Evolutionary conservation across 2,797 vertebrate genomes (phyloP).

Genomic region (Cryptoprocta ferox): DNA sequence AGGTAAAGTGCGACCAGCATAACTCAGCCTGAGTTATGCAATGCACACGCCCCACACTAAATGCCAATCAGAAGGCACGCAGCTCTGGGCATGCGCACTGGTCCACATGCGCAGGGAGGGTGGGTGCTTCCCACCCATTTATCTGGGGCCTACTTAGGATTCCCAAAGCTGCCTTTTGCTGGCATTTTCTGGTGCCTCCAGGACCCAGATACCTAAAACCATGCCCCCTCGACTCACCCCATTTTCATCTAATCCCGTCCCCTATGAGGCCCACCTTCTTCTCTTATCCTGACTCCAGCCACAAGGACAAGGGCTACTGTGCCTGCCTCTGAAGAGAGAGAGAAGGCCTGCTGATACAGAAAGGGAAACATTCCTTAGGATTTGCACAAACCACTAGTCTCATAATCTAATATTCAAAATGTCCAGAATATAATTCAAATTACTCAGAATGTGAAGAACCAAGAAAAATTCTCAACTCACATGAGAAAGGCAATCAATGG

Average conservation of each 20-base stretch:
- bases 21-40: not conserved
- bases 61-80: not conserved
- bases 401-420: not conserved
- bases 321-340: not conserved
- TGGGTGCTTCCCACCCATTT: not conserved
- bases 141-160: not conserved
- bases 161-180: not conserved
- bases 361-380: not conserved
- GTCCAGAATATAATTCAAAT: not conserved
- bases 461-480: not conserved
- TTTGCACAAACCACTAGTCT: not conserved
- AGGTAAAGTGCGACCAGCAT: not conserved
- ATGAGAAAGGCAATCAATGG: not conserved
- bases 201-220: not conserved
- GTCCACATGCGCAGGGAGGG: not conserved
- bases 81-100: not conserved
- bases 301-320: not conserved
- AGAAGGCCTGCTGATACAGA: not conserved
- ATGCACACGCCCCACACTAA: not conserved
- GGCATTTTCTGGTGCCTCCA: not conserved
- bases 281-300: not conserved
- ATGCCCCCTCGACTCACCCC: not conserved
- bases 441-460: not conserved
- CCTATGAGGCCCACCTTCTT: not conserved
- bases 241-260: not conserved